phyloP scores from a whole-genome alignment of 2,113 vertebrate genomes.

The Rhagologus leucostigma region DNA sequence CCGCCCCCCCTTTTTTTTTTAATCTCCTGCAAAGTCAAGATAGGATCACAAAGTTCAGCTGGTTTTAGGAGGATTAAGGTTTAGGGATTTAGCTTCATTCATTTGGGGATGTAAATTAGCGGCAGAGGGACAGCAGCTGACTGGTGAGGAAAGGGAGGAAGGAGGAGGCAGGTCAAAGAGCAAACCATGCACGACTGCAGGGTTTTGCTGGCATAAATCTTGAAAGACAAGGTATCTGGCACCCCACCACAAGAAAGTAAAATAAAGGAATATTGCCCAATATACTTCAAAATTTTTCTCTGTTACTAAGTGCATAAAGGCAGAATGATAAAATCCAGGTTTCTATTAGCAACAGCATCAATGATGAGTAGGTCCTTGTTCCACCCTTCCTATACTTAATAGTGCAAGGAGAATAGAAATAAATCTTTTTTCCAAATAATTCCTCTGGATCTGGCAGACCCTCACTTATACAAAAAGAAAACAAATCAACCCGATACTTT shows the following conservation, averaged over 20 bases:
- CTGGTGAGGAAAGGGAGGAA: background rate
- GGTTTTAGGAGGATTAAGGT: slow-evolving; percentile 51
- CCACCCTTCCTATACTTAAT: background rate
- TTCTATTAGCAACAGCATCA: background rate
- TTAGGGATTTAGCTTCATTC: slow-evolving; percentile 46
- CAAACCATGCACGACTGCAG: background rate
- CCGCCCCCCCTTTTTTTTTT: background rate
- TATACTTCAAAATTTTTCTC: background rate
- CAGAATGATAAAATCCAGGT: background rate
- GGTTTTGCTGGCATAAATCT: background rate
- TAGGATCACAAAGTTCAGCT: slow-evolving; percentile 54
- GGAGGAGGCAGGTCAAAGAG: slow-evolving; percentile 39
- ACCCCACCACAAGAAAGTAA: background rate
- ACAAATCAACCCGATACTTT: background rate
- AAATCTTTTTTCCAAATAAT: background rate
- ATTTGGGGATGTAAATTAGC: slow-evolving; percentile 54
- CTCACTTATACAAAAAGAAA: background rate
- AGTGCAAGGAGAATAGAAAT: background rate
- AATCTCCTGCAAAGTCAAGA: slow-evolving; percentile 36
- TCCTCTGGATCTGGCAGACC: background rate
- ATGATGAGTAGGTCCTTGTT: background rate
- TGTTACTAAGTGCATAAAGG: background rate
- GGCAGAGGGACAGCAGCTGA: background rate
- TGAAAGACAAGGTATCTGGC: background rate
- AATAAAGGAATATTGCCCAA: background rate